A percentile compares a stretch with the other conserved stretches of the same genome.
phyloP scores from a whole-genome alignment of 1,140 invertebrate genomes.

The Diorhabda carinulata region DNA sequence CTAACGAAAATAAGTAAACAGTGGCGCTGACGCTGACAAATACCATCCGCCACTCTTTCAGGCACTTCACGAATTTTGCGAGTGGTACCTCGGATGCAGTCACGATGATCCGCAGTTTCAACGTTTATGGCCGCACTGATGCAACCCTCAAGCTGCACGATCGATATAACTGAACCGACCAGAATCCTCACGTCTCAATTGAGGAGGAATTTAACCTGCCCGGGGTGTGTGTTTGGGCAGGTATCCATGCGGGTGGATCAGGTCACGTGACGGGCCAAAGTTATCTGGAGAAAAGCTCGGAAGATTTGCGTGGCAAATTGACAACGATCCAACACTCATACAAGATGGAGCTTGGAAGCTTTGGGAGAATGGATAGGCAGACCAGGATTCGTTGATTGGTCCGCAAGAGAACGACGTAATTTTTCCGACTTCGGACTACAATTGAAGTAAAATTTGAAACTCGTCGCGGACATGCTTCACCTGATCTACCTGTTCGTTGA shows the following conservation, averaged over 20 bases:
- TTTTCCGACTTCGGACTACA: slow-evolving; percentile 45
- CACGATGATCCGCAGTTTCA: neutral
- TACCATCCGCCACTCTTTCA: neutral
- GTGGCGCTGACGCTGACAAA: neutral
- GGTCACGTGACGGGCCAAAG: neutral
- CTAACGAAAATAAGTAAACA: neutral
- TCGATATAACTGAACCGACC: neutral
- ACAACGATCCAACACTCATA: neutral
- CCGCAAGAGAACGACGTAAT: slow-evolving; percentile 26
- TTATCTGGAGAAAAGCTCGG: neutral
- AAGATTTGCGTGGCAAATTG: neutral
- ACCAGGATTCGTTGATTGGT: neutral
- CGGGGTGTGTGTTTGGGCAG: neutral
- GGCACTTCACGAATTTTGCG: neutral
- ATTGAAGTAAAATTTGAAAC: too few species aligned
- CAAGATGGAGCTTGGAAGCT: neutral
- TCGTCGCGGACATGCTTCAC: too few species aligned
- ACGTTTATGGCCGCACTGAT: neutral
- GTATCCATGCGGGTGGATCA: too few species aligned
- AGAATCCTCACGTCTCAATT: neutral
- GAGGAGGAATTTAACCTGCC: neutral
- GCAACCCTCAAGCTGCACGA: neutral
- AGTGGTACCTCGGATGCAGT: neutral
- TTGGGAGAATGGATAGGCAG: neutral
- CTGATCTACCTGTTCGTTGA: too few species aligned